phyloP scores from a whole-genome alignment of 2,888 invertebrate genomes.

The Nephrotoma guestfalica region DNA sequence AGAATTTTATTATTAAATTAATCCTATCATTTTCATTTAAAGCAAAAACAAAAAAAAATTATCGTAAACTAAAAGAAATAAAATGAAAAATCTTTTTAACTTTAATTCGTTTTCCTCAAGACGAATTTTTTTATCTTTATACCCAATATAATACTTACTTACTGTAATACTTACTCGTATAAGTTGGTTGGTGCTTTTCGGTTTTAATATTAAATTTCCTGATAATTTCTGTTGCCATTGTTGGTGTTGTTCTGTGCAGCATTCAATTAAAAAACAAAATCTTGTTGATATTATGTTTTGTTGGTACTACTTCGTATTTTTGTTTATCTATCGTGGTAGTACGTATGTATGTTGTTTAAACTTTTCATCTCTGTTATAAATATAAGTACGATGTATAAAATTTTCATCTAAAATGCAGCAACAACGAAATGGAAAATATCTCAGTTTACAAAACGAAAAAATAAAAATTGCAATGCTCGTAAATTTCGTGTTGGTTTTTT shows the following conservation, averaged over 20 bases:
- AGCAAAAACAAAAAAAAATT: background rate
- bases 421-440: background rate
- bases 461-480: background rate
- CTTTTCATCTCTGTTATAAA: background rate
- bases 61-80: background rate
- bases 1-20: background rate
- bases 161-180: background rate
- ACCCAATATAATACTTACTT: background rate
- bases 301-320: background rate
- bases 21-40: background rate
- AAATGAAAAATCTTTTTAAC: background rate
- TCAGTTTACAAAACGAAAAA: background rate
- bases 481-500: background rate
- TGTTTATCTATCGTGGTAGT: background rate
- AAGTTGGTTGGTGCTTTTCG: background rate
- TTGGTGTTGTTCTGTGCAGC: background rate
- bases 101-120: background rate
- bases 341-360: background rate
- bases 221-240: background rate
- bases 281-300: background rate
- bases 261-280: background rate
- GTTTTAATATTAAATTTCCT: background rate
- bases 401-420: background rate
- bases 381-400: background rate
- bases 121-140: background rate